These are phyloP conservation scores for Oncorhynchus clarkii DNA, from an alignment of 2,113 vertebrate species.

Conservation along the genomic window DNA sequence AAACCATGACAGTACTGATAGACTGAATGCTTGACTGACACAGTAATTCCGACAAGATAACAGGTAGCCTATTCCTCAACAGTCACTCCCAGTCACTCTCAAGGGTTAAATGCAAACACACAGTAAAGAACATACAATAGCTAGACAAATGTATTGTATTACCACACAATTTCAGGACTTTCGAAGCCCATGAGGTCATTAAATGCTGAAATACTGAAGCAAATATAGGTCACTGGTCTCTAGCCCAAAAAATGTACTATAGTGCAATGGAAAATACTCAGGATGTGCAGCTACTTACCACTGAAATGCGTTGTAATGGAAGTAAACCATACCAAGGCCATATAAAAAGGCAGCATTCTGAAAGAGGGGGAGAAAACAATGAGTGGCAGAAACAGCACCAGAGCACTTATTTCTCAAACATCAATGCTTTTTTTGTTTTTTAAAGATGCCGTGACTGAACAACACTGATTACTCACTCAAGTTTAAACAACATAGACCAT, in stretches of 20 bases:
- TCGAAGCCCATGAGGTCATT: not conserved
- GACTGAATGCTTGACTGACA: no score
- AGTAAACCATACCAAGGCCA: conserved; percentile 99
- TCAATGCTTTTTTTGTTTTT: not conserved
- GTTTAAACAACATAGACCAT: not conserved
- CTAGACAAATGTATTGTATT: no score
- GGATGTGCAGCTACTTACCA: conserved; percentile 83
- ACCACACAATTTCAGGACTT: not conserved
- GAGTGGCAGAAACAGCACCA: not conserved
- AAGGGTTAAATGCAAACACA: not conserved
- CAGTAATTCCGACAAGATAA: no score
- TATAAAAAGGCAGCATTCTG: conserved; percentile 99
- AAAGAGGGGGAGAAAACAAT: not conserved
- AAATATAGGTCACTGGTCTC: not conserved
- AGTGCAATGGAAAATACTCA: not conserved
- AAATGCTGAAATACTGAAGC: not conserved
- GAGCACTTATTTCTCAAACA: not conserved
- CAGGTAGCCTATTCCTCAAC: no score
- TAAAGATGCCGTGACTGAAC: not conserved
- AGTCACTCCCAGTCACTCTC: not conserved
- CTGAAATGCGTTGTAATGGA: conserved; percentile 99
- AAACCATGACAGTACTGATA: no score
- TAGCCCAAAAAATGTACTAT: not conserved
- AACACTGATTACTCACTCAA: not conserved
- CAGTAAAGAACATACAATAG: not conserved